Evolutionary conservation across 64 coral and sea anemone species (phyloP), one percentile per base, ranked within the genome.

Genomic region (Montipora capricornis): DNA sequence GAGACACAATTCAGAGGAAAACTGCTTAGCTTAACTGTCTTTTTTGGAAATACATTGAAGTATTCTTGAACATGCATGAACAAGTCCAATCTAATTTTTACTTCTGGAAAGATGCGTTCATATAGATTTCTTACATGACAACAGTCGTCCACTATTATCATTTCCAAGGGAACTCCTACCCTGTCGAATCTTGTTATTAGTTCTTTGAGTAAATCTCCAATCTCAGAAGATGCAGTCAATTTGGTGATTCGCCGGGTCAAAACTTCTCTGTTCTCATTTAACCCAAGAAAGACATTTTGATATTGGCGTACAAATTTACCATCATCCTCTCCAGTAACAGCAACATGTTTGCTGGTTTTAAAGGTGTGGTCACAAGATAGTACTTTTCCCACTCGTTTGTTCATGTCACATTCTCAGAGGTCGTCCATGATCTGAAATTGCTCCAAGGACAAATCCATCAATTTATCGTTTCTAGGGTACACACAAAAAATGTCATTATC

Each of bases 211-310:
- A 90, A 67, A 75, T 96, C 94, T n/a, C 73, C 70, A 2, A 95
- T 90, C 57, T 96, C 87, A 68, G 78, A 74, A 75, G 82, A 95
- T 10, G 80, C 44, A n/a, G 84, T 84, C 22, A 82, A 82, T 60
- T 95, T 95, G 44, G 91, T 90, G 12, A 95, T 74, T 17, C 79
- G 85, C 97, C 97, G 94, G 9, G 75, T 76, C 73, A 95, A 82
- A 20, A 96, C 94, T 57, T 57, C 53, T 57, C 53, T 4, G 53
- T 57, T 57, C 53, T 57, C 53, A 57, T 57, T 57, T 57, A 57
- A 6, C 53, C 3, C 53, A 57, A 57, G 53, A 57, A 57, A 57
- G 53, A 57, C 3, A 57, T 57, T 57, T 57, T 57, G 4, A 57
- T 5, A 11, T 57, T 57, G 53, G 53, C 53, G 3, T 57, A 57